Base-by-base conservation (phyloP, 2,797 vertebrate species). In the Brachymystax lenok region DNA sequence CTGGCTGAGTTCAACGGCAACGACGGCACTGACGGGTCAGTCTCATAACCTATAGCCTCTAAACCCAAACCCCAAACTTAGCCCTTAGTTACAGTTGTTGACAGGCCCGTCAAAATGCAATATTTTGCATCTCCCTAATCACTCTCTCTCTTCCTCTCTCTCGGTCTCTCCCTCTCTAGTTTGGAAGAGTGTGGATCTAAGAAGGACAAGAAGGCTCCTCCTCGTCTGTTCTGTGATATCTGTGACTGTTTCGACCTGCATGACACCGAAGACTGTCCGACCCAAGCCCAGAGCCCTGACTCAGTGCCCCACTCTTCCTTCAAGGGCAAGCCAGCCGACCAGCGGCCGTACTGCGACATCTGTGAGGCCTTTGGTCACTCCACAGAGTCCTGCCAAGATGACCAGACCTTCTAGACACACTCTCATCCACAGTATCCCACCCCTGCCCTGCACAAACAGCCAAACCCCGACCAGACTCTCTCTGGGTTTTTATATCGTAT, bases 221-320 rank as follows among this genome's bases (percentile, higher is more conserved):
- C 96, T 0, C 97, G 97, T 1, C 96, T 98, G 2, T 99, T 98
- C 95, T 99, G 98, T n/a, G 97, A 99, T 85, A 98, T 99, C 88
- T 99, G 98, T 67, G 98, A 98, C 93, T 96, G 96, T 92, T 99
- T 99, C 1, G 97, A 99, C 79, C 96, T 96, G 69, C 98, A 99
- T 0, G 97, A 99, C 92, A 98, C 97, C 0, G 98, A 98, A 87
- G 97, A 99, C 88, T 99, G 98, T 70, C 98, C 97, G 3, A 99
- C 97, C 0, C 97, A 99, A 93, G 93, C 95, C 0, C 98, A 98
- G 93, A 93, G 95, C 68, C 93, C 95, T 0, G 97, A 98, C 85
- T 95, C 97, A 0, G 95, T 96, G 0, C 97, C 96, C 0, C 98
- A 99, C 90, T 96, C 96, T 0, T 90, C 96, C 0, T 94, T 98